These are phyloP conservation scores for Hirtodrosophila cameraria DNA, from an alignment of 2,888 invertebrate species.

Conservation along the genomic window DNA sequence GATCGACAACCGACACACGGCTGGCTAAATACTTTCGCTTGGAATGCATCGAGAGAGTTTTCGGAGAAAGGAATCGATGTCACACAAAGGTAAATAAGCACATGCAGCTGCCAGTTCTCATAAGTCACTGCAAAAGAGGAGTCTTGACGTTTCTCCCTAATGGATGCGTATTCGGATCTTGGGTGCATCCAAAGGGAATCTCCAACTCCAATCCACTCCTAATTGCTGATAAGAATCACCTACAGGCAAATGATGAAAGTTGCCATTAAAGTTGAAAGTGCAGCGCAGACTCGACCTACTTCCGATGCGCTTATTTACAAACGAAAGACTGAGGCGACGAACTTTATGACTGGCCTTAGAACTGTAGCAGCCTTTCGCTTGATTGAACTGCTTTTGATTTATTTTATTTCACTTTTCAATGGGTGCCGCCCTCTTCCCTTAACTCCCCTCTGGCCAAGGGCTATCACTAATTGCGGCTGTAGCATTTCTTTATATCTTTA, in stretches of 20 bases:
- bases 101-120: conserved; percentile 16
- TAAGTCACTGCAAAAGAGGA: conserved; percentile 10
- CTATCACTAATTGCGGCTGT: conserved; percentile 55
- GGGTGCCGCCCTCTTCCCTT: neutral
- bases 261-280: conserved; percentile 50
- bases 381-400: conserved; percentile 54
- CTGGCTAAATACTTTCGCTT: conserved; percentile 59
- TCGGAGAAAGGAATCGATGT: conserved; percentile 53
- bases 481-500: too few relatives aligned
- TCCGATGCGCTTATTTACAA: conserved; percentile 20
- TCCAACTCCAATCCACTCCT: conserved; percentile 32
- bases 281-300: conserved; percentile 47
- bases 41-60: conserved; percentile 47
- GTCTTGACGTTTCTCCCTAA: conserved; percentile 27
- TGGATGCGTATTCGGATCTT: conserved; percentile 22
- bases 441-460: conserved; percentile 20
- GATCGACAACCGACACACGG: conserved; percentile 16
- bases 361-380: conserved; percentile 50
- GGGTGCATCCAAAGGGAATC: conserved; percentile 29
- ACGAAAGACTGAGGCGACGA: conserved; percentile 40
- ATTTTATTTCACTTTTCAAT: conserved; percentile 68
- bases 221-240: conserved; percentile 67
- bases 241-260: conserved; percentile 46
- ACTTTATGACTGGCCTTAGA: conserved; percentile 41
- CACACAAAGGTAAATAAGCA: conserved; percentile 9